Base-by-base conservation (phyloP, 2,888 invertebrate species). In the Abrostola tripartita region DNA sequence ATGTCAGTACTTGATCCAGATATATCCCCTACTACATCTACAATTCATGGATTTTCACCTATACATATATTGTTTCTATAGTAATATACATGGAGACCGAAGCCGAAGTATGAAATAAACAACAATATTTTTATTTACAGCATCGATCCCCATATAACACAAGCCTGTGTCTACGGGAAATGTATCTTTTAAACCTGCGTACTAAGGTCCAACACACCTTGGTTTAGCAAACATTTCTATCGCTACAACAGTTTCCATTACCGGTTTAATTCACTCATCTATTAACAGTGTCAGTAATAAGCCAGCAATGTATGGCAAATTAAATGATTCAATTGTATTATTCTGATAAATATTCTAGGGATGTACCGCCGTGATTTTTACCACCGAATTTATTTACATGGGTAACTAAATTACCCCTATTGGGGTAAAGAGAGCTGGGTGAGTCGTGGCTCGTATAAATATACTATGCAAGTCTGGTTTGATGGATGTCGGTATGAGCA, bases 401-500 rank as follows among this genome's bases (percentile, higher is more conserved):
- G 77, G 84, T 83, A 85, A 87, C 81, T 83, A 86, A 86, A 87
- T 88, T 86, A 87, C 83, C 82, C 78, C 76, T 83, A 81, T 83
- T 79, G 76, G 76, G 77, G 79, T 74, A 78, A 78, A 79, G 74
- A 65, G 76, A 66, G 77, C 57, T 64, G 74, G 73, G 68, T 61
- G 70, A 65, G 64, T 59, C 44, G 63, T 60, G 59, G 36, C 52
- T 64, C 59, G 66, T 68, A 76, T 77, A 78, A 71, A 73, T 68
- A 64, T 68, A 61, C 50, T 65, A 71, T 72, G 78, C 70, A 76
- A 73, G 71, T 66, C 59, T 71, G 65, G 67, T 76, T 74, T 78
- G 81, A 83, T 81, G 69, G 70, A 78, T 79, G 68, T 70, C 14
- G 60, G 53, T 60, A 65, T 62, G 61, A 66, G 68, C 61, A 76